A percentile compares a stretch with the other conserved stretches of the same genome.
Conservation (phyloP, 2,113 vertebrate genomes). For the Vimba vimba region DNA sequence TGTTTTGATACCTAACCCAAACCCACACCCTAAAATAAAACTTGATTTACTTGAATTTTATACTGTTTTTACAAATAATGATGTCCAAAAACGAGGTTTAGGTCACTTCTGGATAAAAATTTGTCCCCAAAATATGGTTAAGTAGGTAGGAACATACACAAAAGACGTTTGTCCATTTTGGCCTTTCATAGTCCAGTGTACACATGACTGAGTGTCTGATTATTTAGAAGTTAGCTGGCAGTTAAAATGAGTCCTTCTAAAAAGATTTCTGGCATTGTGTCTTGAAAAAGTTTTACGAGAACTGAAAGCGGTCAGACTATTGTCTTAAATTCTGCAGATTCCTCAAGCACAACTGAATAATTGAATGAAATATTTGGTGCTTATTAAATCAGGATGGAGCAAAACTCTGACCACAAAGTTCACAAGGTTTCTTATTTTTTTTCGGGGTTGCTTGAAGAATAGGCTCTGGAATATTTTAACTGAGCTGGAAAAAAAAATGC, state of each 20-base stretch:
- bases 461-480: neutral
- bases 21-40: too few species aligned
- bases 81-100: neutral
- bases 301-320: neutral
- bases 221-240: neutral
- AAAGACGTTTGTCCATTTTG: neutral
- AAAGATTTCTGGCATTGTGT: neutral
- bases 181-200: too few species aligned
- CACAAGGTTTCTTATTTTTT: neutral
- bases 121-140: neutral
- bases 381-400: conserved; percentile 11
- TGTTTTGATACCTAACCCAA: too few species aligned
- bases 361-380: neutral
- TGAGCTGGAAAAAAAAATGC: neutral
- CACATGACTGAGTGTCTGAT: neutral
- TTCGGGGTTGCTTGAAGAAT: neutral
- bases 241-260: neutral
- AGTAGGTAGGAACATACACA: neutral
- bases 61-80: neutral
- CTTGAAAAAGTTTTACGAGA: neutral
- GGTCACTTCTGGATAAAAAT: neutral
- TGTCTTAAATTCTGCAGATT: neutral
- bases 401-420: neutral
- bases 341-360: neutral
- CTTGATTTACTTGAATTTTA: too few species aligned